These are phyloP conservation scores for Pheosia gnoma DNA, from an alignment of 2,888 invertebrate species.

Conservation along the genomic window DNA sequence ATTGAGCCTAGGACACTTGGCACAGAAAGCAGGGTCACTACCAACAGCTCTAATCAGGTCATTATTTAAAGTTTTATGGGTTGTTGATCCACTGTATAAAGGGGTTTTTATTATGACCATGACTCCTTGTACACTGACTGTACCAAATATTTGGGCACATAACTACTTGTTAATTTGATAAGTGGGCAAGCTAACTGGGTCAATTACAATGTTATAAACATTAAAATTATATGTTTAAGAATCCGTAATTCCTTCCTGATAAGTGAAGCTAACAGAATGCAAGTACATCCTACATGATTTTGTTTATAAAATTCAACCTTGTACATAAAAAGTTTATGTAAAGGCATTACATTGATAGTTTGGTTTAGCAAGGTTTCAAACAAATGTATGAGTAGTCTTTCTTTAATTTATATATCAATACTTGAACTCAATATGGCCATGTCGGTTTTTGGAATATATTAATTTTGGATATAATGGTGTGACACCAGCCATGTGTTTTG, in stretches of 20 bases:
- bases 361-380: neutral
- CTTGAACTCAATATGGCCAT: no score
- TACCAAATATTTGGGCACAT: neutral
- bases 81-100: no score
- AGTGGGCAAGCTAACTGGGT: constrained; percentile 23
- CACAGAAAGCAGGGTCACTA: no score
- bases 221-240: constrained; percentile 22
- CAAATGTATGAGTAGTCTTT: neutral
- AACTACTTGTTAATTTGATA: constrained; percentile 38
- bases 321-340: neutral
- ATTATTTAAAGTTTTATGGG: no score
- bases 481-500: no score
- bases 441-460: no score
- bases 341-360: constrained; percentile 5
- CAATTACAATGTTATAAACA: constrained; percentile 34
- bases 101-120: neutral
- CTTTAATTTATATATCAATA: no score
- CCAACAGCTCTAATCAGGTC: no score
- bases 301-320: constrained; percentile 9
- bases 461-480: no score
- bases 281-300: constrained; percentile 14
- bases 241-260: constrained; percentile 33
- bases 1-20: no score
- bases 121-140: neutral
- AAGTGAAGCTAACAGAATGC: constrained; percentile 25